Evolutionary conservation across 2,113 vertebrate species (phyloP).

Genomic region (Sarotherodon lohbergeri): DNA sequence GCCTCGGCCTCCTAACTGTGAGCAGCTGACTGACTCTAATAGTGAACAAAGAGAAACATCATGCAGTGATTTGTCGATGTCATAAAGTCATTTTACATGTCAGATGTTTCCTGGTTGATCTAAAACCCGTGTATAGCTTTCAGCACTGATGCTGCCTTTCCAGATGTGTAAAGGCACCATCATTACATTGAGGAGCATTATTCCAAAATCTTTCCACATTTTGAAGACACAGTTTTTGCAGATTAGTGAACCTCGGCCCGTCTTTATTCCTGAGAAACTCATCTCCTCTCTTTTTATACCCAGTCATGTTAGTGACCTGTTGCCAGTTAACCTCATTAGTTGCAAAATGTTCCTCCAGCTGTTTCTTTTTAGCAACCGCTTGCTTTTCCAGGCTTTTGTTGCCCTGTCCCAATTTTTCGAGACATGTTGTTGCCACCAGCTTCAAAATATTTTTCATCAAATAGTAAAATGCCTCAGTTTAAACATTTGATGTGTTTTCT

Average conservation of each 20-base stretch:
- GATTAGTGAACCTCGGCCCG: background rate
- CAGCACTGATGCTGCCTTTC: background rate
- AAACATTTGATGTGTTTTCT: background rate
- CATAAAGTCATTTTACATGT: background rate
- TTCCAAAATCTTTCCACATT: background rate
- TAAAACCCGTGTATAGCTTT: background rate
- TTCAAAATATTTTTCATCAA: background rate
- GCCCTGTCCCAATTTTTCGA: background rate
- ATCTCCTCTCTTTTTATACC: background rate
- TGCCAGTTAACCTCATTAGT: background rate
- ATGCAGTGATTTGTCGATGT: background rate
- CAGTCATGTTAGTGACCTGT: background rate
- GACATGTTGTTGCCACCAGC: background rate
- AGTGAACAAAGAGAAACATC: background rate
- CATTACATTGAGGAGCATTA: background rate
- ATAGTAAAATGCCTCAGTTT: background rate
- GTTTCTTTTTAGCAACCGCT: background rate
- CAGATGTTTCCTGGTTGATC: background rate
- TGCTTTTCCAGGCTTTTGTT: background rate
- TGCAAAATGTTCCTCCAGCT: background rate
- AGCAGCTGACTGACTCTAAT: conserved; percentile 9
- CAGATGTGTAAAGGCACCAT: background rate
- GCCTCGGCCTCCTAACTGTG: conserved; percentile 49
- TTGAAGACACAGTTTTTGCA: background rate
- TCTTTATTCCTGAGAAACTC: background rate